Conservation (phyloP, 1,140 invertebrate species). For the Drosophila rhopaloa region DNA sequence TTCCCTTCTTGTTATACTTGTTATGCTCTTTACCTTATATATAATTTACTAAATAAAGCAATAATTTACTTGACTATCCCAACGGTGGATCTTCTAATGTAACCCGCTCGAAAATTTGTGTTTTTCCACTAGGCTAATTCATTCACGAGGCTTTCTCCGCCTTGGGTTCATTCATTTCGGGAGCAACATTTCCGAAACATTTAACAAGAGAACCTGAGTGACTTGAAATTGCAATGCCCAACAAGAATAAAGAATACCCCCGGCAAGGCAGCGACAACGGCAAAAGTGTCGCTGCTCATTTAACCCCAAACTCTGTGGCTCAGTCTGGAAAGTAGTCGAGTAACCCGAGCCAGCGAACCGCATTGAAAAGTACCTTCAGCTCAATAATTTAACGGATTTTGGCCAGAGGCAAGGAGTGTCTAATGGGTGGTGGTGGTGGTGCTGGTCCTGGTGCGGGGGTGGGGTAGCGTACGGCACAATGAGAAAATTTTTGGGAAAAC, state of each 20-base stretch:
- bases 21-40: not conserved
- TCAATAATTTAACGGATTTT: constrained; percentile 83
- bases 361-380: constrained; percentile 83
- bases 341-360: constrained; percentile 72
- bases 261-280: constrained; percentile 27
- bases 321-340: constrained; percentile 26
- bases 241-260: constrained; percentile 75
- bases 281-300: constrained; percentile 76
- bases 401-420: constrained; percentile 55
- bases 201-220: constrained; percentile 73
- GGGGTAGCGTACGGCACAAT: constrained; percentile 54
- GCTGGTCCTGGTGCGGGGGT: not conserved
- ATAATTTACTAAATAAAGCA: constrained; percentile 17
- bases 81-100: constrained; percentile 26
- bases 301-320: constrained; percentile 61
- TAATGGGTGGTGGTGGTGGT: constrained; percentile 6
- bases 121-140: constrained; percentile 38
- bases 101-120: constrained; percentile 36
- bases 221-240: constrained; percentile 68
- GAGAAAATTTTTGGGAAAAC: constrained; percentile 83
- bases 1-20: not conserved
- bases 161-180: constrained; percentile 56
- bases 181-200: constrained; percentile 73
- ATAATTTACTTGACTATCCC: constrained; percentile 27
- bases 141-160: constrained; percentile 58